phyloP scores from a whole-genome alignment of 2,888 invertebrate genomes.

The Mylabris sibirica region DNA sequence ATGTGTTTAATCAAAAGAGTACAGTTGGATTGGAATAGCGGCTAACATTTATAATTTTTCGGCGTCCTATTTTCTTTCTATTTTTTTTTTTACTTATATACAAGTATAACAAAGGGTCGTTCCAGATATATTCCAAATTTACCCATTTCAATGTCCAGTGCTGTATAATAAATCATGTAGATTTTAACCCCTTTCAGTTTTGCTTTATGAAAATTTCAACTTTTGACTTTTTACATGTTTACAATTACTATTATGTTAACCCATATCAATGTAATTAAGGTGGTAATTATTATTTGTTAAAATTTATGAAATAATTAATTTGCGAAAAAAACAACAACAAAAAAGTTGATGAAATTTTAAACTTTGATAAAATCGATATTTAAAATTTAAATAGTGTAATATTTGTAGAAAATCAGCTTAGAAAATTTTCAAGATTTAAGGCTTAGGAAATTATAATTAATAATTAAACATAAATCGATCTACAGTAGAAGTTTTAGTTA shows the following conservation, averaged over 20 bases:
- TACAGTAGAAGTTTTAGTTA: neutral
- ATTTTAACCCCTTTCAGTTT: neutral
- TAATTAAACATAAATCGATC: neutral
- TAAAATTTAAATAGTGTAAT: neutral
- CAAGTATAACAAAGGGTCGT: too few relatives aligned
- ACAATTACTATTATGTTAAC: neutral
- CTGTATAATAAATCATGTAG: neutral
- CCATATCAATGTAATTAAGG: neutral
- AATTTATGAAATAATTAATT: conserved; percentile 17
- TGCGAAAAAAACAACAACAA: neutral
- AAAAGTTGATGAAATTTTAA: neutral
- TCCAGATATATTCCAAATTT: too few relatives aligned
- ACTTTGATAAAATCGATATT: neutral
- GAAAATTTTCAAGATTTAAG: neutral
- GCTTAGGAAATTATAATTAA: neutral
- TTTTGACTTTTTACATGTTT: neutral
- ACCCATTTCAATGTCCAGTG: too few relatives aligned
- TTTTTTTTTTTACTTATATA: too few relatives aligned
- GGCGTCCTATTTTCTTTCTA: too few relatives aligned
- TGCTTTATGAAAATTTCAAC: conserved; percentile 12
- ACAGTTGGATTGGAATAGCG: too few relatives aligned
- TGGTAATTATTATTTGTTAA: neutral
- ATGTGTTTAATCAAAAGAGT: too few relatives aligned
- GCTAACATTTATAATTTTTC: too few relatives aligned
- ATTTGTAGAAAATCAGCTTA: neutral